Evolutionary conservation across 2,888 invertebrate genomes (phyloP).

Genomic region (Pseudococcus longispinus): DNA sequence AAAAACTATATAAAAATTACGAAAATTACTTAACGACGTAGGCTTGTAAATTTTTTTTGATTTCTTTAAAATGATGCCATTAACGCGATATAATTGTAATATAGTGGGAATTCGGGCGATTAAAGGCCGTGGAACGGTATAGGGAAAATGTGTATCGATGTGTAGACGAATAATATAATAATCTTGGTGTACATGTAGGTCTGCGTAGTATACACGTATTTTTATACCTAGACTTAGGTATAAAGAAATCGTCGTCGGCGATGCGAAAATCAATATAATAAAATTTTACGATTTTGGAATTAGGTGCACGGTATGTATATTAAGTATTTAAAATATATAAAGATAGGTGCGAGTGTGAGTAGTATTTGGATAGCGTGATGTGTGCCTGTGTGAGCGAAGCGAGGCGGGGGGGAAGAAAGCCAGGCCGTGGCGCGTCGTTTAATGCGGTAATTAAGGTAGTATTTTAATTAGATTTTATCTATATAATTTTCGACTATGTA

Average conservation of each 20-base stretch:
- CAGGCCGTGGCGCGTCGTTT: not conserved
- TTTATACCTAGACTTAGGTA: too few relatives aligned
- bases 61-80: not conserved
- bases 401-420: not conserved
- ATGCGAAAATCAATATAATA: slow-evolving; percentile 11
- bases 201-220: not conserved
- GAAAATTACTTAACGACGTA: not conserved
- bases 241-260: not conserved
- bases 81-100: not conserved
- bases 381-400: too few relatives aligned
- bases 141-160: not conserved
- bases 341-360: not conserved
- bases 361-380: not conserved
- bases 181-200: not conserved
- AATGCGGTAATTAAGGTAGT: not conserved
- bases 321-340: not conserved
- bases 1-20: not conserved
- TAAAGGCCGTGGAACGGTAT: not conserved
- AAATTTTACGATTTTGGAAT: slow-evolving; percentile 5
- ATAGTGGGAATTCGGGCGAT: not conserved
- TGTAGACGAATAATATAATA: too few relatives aligned
- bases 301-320: not conserved
- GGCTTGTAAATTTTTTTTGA: not conserved
- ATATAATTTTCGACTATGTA: not conserved
- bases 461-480: slow-evolving; percentile 7